Percentiles rank a stretch among this genome's conserved stretches.
phyloP scores from a whole-genome alignment of 2,113 vertebrate species.

The Burhinus bistriatus region DNA sequence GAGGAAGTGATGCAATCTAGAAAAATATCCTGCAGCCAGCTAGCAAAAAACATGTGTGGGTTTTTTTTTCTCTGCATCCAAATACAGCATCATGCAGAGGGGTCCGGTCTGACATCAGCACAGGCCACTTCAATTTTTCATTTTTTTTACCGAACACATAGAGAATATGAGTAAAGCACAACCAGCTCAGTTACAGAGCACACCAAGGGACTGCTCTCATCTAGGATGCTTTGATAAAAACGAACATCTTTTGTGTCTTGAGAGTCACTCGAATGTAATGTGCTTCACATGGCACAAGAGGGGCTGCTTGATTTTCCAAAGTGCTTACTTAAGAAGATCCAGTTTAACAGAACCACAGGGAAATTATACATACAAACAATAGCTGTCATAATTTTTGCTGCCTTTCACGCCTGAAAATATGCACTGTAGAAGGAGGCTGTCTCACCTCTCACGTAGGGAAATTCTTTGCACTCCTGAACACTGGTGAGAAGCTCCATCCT shows the following conservation, averaged over 20 bases:
- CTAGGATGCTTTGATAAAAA: not conserved
- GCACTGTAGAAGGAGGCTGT: not conserved
- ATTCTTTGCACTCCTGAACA: not conserved
- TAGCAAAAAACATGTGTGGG: not conserved
- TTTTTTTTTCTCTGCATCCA: not conserved
- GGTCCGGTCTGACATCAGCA: not conserved
- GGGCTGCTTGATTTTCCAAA: not conserved
- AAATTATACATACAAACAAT: not conserved
- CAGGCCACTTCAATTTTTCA: not conserved
- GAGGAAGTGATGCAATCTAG: not conserved
- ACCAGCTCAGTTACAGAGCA: not conserved
- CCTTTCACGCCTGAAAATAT: not conserved
- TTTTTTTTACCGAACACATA: not conserved
- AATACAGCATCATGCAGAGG: not conserved
- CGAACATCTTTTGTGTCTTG: not conserved
- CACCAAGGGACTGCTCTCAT: not conserved
- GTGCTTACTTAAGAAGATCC: constrained; percentile 11
- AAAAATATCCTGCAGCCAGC: not conserved
- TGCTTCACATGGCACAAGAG: not conserved
- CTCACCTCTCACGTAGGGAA: not conserved
- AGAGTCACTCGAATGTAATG: constrained; percentile 3
- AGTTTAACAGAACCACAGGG: not conserved
- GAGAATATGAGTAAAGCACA: not conserved
- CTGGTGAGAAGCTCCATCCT: not conserved
- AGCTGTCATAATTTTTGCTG: not conserved